Evolutionary conservation across 2,888 invertebrate species (phyloP).

Genomic region (Dusona sp.): DNA sequence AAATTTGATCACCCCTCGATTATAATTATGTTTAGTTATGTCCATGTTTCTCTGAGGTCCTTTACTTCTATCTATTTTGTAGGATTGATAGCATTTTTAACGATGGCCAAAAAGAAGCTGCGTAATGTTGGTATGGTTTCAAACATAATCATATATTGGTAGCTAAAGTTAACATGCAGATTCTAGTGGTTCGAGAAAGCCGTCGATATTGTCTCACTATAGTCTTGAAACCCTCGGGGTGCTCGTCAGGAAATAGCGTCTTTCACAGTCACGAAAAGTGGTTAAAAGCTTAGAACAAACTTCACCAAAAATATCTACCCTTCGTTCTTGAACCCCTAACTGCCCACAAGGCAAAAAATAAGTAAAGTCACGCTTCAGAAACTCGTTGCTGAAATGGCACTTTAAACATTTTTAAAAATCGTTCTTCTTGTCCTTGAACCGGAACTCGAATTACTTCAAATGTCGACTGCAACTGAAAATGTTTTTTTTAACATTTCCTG

Average conservation of each 20-base stretch:
- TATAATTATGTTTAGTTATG: neutral
- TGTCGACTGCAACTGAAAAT: neutral
- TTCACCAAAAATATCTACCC: neutral
- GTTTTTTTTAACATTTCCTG: neutral
- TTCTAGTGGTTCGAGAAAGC: neutral
- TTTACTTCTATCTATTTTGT: neutral
- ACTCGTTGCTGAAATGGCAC: neutral
- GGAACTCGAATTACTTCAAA: neutral
- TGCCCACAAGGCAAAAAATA: neutral
- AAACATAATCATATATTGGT: neutral
- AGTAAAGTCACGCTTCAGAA: neutral
- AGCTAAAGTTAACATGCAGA: neutral
- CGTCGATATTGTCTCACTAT: neutral
- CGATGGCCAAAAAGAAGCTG: neutral
- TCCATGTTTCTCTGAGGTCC: neutral
- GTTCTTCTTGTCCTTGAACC: neutral
- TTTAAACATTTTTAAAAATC: neutral
- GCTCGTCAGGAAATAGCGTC: neutral
- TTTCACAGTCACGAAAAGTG: neutral
- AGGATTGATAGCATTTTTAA: constrained; percentile 22
- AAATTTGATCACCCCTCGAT: constrained; percentile 20
- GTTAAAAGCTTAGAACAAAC: neutral
- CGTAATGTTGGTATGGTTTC: neutral
- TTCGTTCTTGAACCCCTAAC: neutral
- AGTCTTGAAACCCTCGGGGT: neutral